Percentiles rank a stretch among this genome's conserved stretches.
Conservation (phyloP, 2,888 invertebrate genomes). For the Drosophila paranaensis region DNA sequence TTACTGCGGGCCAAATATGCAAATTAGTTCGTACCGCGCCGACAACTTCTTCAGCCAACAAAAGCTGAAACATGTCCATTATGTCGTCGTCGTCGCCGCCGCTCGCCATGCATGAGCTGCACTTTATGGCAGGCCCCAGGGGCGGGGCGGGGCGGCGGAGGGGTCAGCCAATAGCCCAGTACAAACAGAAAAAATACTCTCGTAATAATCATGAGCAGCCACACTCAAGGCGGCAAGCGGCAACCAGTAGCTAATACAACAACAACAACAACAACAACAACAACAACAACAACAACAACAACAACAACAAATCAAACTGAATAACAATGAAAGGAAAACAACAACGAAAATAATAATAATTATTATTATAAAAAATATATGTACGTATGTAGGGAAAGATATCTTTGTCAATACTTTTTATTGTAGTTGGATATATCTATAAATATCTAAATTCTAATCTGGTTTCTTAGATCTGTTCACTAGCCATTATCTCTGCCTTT, state of each 20-base stretch:
- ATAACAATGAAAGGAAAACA: conserved; percentile 46
- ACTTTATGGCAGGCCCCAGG: conserved; percentile 15
- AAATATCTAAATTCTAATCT: neutral
- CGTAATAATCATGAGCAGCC: conserved; percentile 47
- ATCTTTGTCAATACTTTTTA: neutral
- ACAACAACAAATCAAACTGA: conserved; percentile 34
- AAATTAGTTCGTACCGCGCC: conserved; percentile 72
- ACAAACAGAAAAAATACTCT: conserved; percentile 61
- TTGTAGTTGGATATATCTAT: neutral
- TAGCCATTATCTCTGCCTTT: neutral
- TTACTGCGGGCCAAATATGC: conserved; percentile 77
- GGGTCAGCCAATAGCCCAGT: conserved; percentile 39
- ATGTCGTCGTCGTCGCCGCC: conserved; percentile 59
- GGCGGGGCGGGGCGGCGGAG: conserved; percentile 12
- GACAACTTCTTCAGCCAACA: conserved; percentile 76
- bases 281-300: no score
- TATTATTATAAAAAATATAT: conserved; percentile 20
- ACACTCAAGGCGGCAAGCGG: conserved; percentile 57
- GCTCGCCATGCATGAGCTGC: conserved; percentile 72
- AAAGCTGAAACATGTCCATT: conserved; percentile 80
- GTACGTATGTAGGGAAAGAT: neutral
- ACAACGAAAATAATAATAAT: conserved; percentile 32
- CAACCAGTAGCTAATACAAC: conserved; percentile 49
- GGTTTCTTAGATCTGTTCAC: neutral
- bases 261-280: conserved; percentile 41